Percentiles rank a stretch among this genome's conserved stretches.
These are phyloP conservation scores for Melanaphis sacchari DNA, from an alignment of 1,140 invertebrate species.

Conservation along the genomic window DNA sequence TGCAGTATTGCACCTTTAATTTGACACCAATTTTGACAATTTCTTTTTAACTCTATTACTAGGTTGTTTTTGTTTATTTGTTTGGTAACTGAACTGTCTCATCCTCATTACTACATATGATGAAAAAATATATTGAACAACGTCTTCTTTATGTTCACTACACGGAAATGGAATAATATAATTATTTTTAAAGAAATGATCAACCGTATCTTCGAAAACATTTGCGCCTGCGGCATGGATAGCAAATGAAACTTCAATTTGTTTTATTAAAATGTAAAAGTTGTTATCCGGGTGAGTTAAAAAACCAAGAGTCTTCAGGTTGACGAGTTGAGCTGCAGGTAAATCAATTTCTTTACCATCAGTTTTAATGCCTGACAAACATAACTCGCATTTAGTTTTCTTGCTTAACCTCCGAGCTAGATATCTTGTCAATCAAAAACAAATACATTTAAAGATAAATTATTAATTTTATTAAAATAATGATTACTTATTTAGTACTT, in stretches of 20 bases:
- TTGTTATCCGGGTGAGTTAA: not conserved
- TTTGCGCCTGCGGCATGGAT: not conserved
- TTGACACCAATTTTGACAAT: not conserved
- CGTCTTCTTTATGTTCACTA: not conserved
- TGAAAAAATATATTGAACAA: not conserved
- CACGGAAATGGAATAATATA: not conserved
- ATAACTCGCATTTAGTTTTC: not conserved
- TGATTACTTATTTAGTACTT: not conserved
- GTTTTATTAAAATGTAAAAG: not conserved
- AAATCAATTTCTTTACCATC: not conserved
- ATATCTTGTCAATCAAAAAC: not conserved
- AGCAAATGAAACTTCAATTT: not conserved
- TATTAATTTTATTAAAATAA: constrained; percentile 9
- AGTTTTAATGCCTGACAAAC: not conserved
- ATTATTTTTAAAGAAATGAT: not conserved
- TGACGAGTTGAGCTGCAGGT: not conserved
- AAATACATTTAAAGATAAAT: not conserved
- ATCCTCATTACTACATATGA: not conserved
- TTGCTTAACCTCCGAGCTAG: not conserved
- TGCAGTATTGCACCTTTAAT: no score
- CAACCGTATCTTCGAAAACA: not conserved
- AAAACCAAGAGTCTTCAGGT: not conserved
- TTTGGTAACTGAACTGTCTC: not conserved
- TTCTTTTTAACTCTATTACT: not conserved
- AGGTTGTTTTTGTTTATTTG: not conserved